These are phyloP conservation scores for Pardosa pseudoannulata DNA, from an alignment of 2,888 invertebrate genomes.

Conservation along the genomic window DNA sequence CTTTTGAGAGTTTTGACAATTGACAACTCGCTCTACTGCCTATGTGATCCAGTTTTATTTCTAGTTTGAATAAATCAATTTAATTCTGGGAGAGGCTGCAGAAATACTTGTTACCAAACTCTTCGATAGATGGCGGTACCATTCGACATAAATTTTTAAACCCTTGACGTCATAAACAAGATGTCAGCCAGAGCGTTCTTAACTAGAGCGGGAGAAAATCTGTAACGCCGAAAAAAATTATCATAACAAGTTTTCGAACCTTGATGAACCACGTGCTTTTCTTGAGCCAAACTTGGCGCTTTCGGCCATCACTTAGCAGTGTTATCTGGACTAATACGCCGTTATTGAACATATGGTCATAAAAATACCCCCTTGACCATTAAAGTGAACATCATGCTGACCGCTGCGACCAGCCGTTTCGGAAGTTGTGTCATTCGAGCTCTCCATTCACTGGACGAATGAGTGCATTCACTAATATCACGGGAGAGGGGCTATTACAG, in stretches of 20 bases:
- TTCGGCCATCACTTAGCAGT: conserved; percentile 20
- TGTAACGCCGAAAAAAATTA: conserved; percentile 48
- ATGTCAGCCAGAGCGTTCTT: conserved; percentile 64
- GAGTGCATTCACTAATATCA: conserved; percentile 35
- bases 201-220: conserved; percentile 14
- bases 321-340: neutral
- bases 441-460: conserved; percentile 39
- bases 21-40: too few species aligned
- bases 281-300: conserved; percentile 34
- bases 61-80: too few species aligned
- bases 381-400: conserved; percentile 30
- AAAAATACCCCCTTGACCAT: neutral
- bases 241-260: conserved; percentile 64
- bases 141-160: neutral
- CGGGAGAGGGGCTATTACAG: neutral
- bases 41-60: too few species aligned
- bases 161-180: conserved; percentile 54
- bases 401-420: conserved; percentile 35
- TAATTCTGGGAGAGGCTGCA: too few species aligned
- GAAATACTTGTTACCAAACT: neutral
- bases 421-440: conserved; percentile 50
- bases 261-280: conserved; percentile 60
- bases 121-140: neutral
- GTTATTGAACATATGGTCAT: conserved; percentile 27
- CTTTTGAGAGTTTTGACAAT: too few species aligned